phyloP scores from a whole-genome alignment of 1,140 invertebrate genomes.

The Hylyphantes graminicola region DNA sequence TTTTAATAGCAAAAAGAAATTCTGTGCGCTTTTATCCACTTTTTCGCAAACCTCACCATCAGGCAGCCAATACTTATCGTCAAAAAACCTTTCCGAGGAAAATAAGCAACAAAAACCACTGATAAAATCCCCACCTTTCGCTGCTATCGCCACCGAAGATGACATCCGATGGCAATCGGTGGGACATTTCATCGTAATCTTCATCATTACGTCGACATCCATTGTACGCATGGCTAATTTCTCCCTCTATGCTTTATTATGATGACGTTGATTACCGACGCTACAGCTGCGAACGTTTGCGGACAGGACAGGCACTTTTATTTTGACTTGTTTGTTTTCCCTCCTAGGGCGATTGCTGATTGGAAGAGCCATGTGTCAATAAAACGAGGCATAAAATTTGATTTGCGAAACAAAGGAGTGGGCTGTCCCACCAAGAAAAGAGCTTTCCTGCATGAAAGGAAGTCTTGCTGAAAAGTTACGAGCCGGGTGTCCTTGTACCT shows the following conservation, averaged over 20 bases:
- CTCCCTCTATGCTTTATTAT: conserved; percentile 37
- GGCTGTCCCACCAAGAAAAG: conserved; percentile 5
- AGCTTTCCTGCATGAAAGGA: not conserved
- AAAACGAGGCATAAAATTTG: conserved; percentile 52
- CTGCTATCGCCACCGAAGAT: not conserved
- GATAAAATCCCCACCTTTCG: not conserved
- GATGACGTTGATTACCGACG: conserved; percentile 23
- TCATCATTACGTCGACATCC: conserved; percentile 38
- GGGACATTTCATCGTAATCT: not conserved
- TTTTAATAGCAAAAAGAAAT: too few relatives aligned
- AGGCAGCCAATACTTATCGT: too few relatives aligned
- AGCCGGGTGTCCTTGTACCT: not conserved
- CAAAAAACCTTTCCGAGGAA: too few relatives aligned
- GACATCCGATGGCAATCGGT: conserved; percentile 7
- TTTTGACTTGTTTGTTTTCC: conserved; percentile 21
- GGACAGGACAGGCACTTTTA: conserved; percentile 18
- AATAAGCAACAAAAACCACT: too few relatives aligned
- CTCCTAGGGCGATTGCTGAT: conserved; percentile 32
- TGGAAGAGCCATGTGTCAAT: conserved; percentile 33
- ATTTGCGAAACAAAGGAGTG: conserved; percentile 51
- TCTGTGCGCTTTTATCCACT: too few relatives aligned
- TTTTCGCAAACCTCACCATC: too few relatives aligned
- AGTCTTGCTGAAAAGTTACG: not conserved
- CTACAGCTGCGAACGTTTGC: conserved; percentile 25
- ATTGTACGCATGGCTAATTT: conserved; percentile 52